Base-by-base conservation (phyloP, 2,113 vertebrate species). In the Chionis minor region DNA sequence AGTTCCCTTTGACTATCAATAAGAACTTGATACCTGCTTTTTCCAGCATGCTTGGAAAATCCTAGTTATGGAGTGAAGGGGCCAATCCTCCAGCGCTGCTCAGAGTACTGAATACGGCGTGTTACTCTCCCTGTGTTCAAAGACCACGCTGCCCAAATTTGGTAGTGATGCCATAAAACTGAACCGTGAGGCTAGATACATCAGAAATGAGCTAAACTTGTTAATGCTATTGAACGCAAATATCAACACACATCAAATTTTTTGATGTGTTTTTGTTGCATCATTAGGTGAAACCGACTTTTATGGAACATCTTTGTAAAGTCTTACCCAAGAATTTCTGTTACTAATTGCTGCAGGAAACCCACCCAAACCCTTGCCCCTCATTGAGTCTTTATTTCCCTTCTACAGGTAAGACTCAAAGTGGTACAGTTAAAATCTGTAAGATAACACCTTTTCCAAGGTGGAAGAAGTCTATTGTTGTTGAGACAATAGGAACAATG, bases 341-440 rank as follows among this genome's bases (percentile, higher is more conserved):
- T 45, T 74, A 58, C 32, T 33, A 52, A n/a, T 49, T 56, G 6
- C 32, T 80, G 30, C 26, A 55, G 17, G 4, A 9, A 0, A 0
- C 2, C 6, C 12, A 14, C 44, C 44, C 44, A 44, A 38, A 9
- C 12, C 3, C 5, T 78, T 23, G 2, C 3, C 14, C 17, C 1
- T n/a, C 69, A 38, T 15, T 59, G 21, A 44, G 45, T 79, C 32
- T 81, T 69, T 69, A 32, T 81, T 90, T 86, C 9, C 15, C 1
- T 72, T 73, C 14, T 59, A 3, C 23, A 59, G 44, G 7, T 22
- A 35, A 51, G 35, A 38, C 13, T 73, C 44, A 35, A 51, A 82
- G 6, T 9, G 27, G 4, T 23, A 70, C 20, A 0, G 0, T 67
- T 63, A 52, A 56, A 78, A 85, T 23, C 14, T 69, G 4, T 55